Conservation (phyloP, 2,888 invertebrate species). For the Holacanthella duospinosa region DNA sequence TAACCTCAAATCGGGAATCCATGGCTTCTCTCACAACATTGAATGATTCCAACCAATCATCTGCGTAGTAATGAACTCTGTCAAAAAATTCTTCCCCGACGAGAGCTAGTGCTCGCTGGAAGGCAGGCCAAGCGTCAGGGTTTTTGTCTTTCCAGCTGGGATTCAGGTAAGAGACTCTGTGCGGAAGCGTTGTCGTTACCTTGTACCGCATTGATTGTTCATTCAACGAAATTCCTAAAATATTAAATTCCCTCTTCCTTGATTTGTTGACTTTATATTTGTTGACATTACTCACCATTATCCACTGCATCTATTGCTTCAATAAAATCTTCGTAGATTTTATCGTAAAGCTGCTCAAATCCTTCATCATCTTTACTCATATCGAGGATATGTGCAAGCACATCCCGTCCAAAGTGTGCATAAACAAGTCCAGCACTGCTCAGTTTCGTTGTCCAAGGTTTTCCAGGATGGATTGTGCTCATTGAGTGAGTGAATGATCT, state of each 20-base stretch:
- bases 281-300: slow-evolving; percentile 53
- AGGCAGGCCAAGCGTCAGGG: slow-evolving; percentile 49
- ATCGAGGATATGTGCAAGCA: slow-evolving; percentile 54
- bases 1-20: slow-evolving; percentile 49
- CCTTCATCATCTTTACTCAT: slow-evolving; percentile 45
- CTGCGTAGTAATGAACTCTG: slow-evolving; percentile 50
- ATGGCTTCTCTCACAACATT: slow-evolving; percentile 63
- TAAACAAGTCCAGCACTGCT: slow-evolving; percentile 93
- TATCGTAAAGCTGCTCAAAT: slow-evolving; percentile 51
- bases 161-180: slow-evolving; percentile 66
- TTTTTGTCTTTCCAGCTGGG: slow-evolving; percentile 63
- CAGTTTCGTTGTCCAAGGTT: slow-evolving; percentile 53
- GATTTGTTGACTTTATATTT: background rate
- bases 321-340: slow-evolving; percentile 75
- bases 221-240: slow-evolving; percentile 47
- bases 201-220: slow-evolving; percentile 47
- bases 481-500: slow-evolving; percentile 58
- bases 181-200: slow-evolving; percentile 67
- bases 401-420: slow-evolving; percentile 71
- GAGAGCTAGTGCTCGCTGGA: slow-evolving; percentile 63
- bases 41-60: slow-evolving; percentile 79
- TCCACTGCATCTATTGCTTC: slow-evolving; percentile 94
- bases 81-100: slow-evolving; percentile 71
- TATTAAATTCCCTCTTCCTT: too few relatives aligned
- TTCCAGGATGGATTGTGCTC: slow-evolving; percentile 51